Conservation (phyloP, 2,113 vertebrate genomes). For the Gobius niger region DNA sequence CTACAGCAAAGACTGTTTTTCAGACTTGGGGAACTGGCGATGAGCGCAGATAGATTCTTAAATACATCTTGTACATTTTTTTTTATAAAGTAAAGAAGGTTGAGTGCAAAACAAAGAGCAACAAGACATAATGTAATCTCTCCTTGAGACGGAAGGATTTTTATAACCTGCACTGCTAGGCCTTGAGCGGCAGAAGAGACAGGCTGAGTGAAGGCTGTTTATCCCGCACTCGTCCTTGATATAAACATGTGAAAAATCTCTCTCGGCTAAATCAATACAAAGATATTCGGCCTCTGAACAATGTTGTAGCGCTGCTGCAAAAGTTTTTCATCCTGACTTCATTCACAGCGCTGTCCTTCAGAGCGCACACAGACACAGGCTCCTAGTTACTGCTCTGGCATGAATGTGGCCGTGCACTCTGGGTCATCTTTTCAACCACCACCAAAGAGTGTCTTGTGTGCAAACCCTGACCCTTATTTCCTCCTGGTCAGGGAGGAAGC, state of each 20-base stretch:
- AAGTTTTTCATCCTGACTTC: constrained; percentile 66
- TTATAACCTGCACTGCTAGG: constrained; percentile 70
- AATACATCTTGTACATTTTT: constrained; percentile 39
- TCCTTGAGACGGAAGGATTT: constrained; percentile 73
- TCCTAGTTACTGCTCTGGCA: constrained; percentile 41
- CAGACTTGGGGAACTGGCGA: background rate
- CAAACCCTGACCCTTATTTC: constrained; percentile 4
- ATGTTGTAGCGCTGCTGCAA: constrained; percentile 48
- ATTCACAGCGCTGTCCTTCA: constrained; percentile 60
- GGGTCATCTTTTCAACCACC: constrained; percentile 41
- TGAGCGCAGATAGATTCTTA: constrained; percentile 12
- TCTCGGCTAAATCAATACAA: constrained; percentile 72
- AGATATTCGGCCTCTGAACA: constrained; percentile 66
- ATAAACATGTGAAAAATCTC: constrained; percentile 77
- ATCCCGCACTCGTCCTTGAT: constrained; percentile 69
- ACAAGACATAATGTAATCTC: constrained; percentile 75
- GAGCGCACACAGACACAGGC: constrained; percentile 20
- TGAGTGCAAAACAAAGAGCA: constrained; percentile 46
- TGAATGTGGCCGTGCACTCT: constrained; percentile 44
- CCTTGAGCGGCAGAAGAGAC: constrained; percentile 71
- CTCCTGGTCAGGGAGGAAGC: too few relatives aligned
- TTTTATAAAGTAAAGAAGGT: constrained; percentile 42
- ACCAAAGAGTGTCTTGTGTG: constrained; percentile 40
- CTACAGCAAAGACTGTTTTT: constrained; percentile 10
- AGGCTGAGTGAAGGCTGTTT: constrained; percentile 73